A percentile compares a stretch with the other conserved stretches of the same genome.
Conservation (phyloP, 2,797 vertebrate species). For the Acanthopagrus latus region DNA sequence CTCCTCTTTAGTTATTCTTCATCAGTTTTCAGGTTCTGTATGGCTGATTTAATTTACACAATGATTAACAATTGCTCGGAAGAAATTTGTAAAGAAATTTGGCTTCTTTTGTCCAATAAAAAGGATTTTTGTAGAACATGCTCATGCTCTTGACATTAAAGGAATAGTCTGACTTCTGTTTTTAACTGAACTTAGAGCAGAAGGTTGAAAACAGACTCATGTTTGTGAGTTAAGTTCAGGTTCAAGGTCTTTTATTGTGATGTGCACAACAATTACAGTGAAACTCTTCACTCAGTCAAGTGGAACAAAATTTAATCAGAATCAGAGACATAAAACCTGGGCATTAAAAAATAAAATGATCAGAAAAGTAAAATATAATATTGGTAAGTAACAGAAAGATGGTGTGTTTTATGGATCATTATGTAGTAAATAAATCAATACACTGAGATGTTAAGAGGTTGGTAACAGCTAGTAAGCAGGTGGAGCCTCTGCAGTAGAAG, state of each 20-base stretch:
- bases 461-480: too few species aligned
- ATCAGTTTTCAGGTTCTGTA: neutral
- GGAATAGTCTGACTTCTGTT: too few species aligned
- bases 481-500: too few species aligned
- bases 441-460: too few species aligned
- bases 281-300: too few species aligned
- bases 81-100: neutral
- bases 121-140: neutral
- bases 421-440: too few species aligned
- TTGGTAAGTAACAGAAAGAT: too few species aligned
- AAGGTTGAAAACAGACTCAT: neutral
- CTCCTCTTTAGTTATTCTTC: neutral
- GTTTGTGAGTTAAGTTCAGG: neutral
- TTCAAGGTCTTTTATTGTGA: neutral
- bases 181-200: neutral
- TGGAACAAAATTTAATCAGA: too few species aligned
- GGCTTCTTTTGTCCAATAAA: neutral
- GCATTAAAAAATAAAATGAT: too few species aligned
- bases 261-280: neutral
- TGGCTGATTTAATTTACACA: neutral
- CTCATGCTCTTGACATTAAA: neutral
- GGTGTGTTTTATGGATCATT: too few species aligned
- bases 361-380: too few species aligned
- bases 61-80: neutral
- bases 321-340: too few species aligned